These are phyloP conservation scores for Mus spicilegus DNA, from an alignment of 2,113 vertebrate genomes.

Conservation along the genomic window DNA sequence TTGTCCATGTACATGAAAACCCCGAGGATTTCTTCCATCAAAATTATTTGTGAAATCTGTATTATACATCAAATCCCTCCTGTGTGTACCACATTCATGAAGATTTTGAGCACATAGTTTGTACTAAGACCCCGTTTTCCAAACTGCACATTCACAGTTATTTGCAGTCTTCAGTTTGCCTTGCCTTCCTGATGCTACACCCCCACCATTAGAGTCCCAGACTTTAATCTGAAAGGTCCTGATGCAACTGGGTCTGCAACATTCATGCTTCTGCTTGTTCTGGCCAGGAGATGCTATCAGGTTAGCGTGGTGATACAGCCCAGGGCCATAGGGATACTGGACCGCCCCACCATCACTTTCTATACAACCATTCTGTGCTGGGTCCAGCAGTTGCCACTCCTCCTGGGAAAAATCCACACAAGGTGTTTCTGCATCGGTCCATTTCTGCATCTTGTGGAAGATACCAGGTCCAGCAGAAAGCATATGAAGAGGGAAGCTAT, in stretches of 20 bases:
- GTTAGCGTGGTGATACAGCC: background rate
- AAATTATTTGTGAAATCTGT: background rate
- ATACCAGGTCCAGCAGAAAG: background rate
- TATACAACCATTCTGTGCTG: background rate
- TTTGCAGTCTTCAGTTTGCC: background rate
- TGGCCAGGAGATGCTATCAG: background rate
- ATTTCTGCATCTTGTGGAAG: background rate
- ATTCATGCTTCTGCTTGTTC: background rate
- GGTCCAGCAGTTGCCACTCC: background rate
- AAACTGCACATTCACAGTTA: background rate
- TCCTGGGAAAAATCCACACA: background rate
- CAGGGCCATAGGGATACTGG: background rate
- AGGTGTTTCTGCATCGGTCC: background rate
- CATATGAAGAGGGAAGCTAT: background rate
- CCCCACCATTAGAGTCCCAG: background rate
- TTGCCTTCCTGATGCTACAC: background rate
- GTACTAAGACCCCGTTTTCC: background rate
- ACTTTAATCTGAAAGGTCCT: background rate
- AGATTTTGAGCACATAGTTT: background rate
- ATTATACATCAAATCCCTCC: background rate
- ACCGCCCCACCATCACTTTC: background rate
- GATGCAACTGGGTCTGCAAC: background rate
- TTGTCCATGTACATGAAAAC: background rate
- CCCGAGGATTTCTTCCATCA: background rate
- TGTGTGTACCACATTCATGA: background rate